Percentiles rank a stretch among this genome's conserved stretches.
These are phyloP conservation scores for Artibeus jamaicensis DNA, from an alignment of 2,797 vertebrate genomes.

Conservation along the genomic window DNA sequence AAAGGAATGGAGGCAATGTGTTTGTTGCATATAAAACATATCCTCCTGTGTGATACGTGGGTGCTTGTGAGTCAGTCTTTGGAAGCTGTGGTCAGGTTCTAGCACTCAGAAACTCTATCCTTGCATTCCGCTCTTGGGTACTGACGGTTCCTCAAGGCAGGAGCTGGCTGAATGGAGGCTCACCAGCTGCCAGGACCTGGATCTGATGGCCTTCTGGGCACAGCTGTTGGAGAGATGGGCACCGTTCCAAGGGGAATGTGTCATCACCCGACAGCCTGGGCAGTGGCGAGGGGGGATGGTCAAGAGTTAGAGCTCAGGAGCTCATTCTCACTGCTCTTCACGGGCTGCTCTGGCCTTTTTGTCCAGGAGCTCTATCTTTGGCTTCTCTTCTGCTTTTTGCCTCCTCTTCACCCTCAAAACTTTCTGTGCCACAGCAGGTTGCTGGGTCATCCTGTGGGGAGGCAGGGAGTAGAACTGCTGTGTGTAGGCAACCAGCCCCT, in stretches of 20 bases:
- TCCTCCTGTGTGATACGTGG: neutral
- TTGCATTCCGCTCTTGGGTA: neutral
- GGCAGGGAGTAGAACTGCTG: neutral
- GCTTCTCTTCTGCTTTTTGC: neutral
- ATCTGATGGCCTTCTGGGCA: conserved; percentile 38
- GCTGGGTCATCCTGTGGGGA: neutral
- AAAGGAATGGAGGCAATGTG: neutral
- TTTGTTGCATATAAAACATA: conserved; percentile 39
- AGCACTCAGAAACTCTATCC: conserved; percentile 12
- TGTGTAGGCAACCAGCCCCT: neutral
- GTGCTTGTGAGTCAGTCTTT: neutral
- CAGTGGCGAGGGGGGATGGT: neutral
- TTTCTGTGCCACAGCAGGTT: neutral
- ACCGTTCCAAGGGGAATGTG: conserved; percentile 3
- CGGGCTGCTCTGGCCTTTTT: neutral
- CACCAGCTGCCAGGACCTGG: neutral
- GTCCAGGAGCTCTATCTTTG: neutral
- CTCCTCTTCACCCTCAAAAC: neutral
- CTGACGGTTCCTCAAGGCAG: neutral
- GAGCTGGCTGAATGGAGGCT: neutral
- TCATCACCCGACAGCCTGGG: conserved; percentile 17
- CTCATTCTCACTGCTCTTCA: neutral
- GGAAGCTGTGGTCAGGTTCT: neutral
- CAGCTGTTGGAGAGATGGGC: conserved; percentile 55
- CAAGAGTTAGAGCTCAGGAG: neutral